Conservation (phyloP, 2,797 vertebrate genomes). For the Capromys pilorides region DNA sequence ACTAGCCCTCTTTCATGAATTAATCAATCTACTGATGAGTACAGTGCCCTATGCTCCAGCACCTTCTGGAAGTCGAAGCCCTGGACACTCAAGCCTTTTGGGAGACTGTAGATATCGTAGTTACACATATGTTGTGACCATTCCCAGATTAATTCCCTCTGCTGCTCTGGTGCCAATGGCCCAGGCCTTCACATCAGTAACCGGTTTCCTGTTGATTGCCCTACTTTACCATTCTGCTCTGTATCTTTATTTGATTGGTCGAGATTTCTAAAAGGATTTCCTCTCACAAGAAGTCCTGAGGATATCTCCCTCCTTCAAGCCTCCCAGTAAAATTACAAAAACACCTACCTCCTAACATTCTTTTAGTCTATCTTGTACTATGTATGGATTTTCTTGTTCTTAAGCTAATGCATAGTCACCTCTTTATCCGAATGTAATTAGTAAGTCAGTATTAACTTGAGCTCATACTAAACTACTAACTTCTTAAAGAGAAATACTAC, state of each 20-base stretch:
- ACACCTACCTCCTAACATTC: background rate
- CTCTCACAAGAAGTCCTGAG: background rate
- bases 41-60: background rate
- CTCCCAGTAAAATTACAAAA: background rate
- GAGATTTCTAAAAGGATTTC: slow-evolving; percentile 26
- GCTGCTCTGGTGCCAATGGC: background rate
- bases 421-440: background rate
- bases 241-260: background rate
- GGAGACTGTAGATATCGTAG: background rate
- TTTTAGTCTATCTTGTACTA: background rate
- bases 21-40: background rate
- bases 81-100: background rate
- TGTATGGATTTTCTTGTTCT: background rate
- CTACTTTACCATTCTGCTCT: background rate
- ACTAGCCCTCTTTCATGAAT: background rate
- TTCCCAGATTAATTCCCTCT: background rate
- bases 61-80: background rate
- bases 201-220: background rate
- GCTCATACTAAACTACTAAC: background rate
- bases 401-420: background rate
- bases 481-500: slow-evolving; percentile 18
- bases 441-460: background rate
- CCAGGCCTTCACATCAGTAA: background rate
- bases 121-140: rapidly evolving
- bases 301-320: background rate